phyloP scores from a whole-genome alignment of 2,888 invertebrate species.

The Mylabris sibirica region DNA sequence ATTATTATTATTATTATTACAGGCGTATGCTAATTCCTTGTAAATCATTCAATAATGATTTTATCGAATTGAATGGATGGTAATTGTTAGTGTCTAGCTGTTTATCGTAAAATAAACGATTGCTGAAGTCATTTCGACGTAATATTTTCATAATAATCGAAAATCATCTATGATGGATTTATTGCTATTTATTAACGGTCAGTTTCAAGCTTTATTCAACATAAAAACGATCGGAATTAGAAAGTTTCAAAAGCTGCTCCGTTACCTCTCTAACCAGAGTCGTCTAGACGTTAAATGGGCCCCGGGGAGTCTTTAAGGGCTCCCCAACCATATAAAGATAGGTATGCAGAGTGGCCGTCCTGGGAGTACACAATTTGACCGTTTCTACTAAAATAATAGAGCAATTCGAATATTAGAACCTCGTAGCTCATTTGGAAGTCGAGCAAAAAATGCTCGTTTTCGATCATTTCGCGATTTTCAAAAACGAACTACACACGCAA shows the following conservation, averaged over 20 bases:
- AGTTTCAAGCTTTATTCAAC: neutral
- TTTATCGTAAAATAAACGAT: conserved; percentile 37
- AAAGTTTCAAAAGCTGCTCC: too few relatives aligned
- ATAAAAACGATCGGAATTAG: neutral
- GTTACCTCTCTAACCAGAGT: neutral
- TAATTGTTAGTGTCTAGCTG: conserved; percentile 48
- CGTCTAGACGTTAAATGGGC: too few relatives aligned
- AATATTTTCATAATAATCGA: conserved; percentile 19
- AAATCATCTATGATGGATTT: neutral
- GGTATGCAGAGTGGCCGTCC: too few relatives aligned
- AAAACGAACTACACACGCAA: too few relatives aligned
- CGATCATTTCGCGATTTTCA: too few relatives aligned
- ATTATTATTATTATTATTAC: conserved; percentile 47
- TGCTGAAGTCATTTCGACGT: conserved; percentile 26
- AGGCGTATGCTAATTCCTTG: conserved; percentile 61
- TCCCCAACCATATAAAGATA: too few relatives aligned
- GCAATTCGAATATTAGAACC: too few relatives aligned
- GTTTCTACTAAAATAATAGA: too few relatives aligned
- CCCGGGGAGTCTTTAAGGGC: too few relatives aligned
- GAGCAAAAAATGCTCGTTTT: too few relatives aligned
- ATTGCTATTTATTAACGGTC: neutral
- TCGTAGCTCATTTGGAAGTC: too few relatives aligned
- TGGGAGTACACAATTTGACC: too few relatives aligned
- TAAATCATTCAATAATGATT: conserved; percentile 59
- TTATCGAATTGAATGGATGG: conserved; percentile 53